phyloP scores from a whole-genome alignment of 2,888 invertebrate species.

The Thysanoteuthis rhombus region DNA sequence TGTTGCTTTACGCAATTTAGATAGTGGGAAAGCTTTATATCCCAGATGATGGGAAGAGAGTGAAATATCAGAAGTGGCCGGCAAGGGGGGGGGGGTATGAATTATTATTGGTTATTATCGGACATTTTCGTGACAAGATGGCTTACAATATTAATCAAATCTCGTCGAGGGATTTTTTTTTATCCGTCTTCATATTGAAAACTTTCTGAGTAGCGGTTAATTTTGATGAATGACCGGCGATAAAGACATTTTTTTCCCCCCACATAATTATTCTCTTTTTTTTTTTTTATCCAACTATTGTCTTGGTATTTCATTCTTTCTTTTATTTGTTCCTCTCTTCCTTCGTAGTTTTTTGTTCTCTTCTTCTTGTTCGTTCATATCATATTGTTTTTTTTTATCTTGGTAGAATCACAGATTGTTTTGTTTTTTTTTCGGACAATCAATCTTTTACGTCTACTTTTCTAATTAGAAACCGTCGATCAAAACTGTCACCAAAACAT shows the following conservation, averaged over 20 bases:
- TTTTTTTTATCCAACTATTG: background rate
- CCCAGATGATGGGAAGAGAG: too few relatives aligned
- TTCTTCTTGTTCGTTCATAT: too few relatives aligned
- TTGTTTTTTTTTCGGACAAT: too few relatives aligned
- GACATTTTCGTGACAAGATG: background rate
- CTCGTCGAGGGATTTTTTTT: background rate
- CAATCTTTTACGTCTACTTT: too few relatives aligned
- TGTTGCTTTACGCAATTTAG: too few relatives aligned
- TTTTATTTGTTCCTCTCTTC: background rate
- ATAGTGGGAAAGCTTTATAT: too few relatives aligned
- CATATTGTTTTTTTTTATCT: background rate
- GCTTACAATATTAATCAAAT: background rate
- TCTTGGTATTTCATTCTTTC: background rate
- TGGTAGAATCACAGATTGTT: background rate
- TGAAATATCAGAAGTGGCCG: too few relatives aligned
- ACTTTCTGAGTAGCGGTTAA: background rate
- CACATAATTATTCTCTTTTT: background rate
- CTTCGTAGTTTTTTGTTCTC: too few relatives aligned
- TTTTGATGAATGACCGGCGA: background rate
- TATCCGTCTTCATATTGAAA: background rate
- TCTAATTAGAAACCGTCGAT: too few relatives aligned
- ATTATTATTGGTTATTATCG: background rate
- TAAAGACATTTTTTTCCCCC: background rate
- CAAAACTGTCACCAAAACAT: too few relatives aligned
- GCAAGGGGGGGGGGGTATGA: background rate